These are phyloP conservation scores for Tipula unca DNA, from an alignment of 2,888 invertebrate species.

Conservation along the genomic window DNA sequence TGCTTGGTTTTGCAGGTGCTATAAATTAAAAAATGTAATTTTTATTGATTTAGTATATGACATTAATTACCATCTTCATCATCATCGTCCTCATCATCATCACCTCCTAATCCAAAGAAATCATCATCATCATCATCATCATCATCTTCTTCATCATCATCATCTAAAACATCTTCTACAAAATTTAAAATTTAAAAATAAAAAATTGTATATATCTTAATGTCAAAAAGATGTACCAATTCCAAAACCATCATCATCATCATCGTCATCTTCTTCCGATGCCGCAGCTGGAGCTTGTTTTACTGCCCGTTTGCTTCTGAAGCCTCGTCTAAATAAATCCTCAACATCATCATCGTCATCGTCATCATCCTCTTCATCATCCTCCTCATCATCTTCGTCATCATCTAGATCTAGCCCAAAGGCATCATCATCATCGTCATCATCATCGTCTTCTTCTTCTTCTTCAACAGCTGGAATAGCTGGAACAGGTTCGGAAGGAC, in stretches of 20 bases:
- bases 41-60: background rate
- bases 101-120: background rate
- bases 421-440: background rate
- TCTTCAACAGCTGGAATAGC: background rate
- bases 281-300: background rate
- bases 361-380: slow-evolving; percentile 19
- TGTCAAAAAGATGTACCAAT: background rate
- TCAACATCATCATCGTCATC: slow-evolving; percentile 1
- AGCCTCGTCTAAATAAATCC: slow-evolving; percentile 16
- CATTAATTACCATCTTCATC: background rate
- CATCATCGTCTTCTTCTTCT: background rate
- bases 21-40: background rate
- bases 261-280: background rate
- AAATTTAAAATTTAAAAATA: background rate
- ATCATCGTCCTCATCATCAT: slow-evolving; percentile 20
- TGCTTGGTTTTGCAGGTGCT: background rate
- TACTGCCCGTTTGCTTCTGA: background rate
- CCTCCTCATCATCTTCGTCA: background rate
- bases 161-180: slow-evolving; percentile 17
- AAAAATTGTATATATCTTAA: no score
- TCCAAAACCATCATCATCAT: slow-evolving; percentile 15
- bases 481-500: background rate
- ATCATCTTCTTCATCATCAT: background rate
- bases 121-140: slow-evolving; percentile 18
- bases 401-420: background rate